Conservation (phyloP, 1,140 invertebrate genomes). For the Platorchestia sp. region DNA sequence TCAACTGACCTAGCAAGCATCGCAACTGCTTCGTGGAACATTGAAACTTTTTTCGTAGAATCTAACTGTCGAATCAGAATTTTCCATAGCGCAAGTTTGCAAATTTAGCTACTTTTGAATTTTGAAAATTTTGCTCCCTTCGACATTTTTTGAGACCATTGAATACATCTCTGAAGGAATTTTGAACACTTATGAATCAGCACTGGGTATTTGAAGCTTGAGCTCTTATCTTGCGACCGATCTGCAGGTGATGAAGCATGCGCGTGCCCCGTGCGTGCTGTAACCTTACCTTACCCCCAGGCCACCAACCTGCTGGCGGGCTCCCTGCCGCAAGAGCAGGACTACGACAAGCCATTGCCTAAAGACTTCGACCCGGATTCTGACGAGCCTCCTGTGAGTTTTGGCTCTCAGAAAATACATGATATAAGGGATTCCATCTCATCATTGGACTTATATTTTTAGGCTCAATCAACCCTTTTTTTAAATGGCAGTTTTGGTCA, state of each 20-base stretch:
- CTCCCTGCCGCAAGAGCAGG: slow-evolving; percentile 56
- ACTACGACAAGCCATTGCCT: slow-evolving; percentile 58
- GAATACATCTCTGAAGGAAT: background rate
- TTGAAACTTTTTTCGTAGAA: background rate
- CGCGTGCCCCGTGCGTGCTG: background rate
- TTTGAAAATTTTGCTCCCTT: background rate
- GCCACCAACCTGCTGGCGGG: slow-evolving; percentile 18
- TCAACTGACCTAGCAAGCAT: background rate
- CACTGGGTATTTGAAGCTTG: background rate
- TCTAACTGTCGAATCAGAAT: background rate
- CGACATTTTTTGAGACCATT: background rate
- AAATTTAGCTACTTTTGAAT: too few relatives aligned
- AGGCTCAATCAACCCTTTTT: too few relatives aligned
- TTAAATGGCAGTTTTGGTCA: too few relatives aligned
- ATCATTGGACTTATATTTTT: too few relatives aligned
- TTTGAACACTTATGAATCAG: background rate
- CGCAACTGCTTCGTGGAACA: background rate
- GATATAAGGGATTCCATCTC: too few relatives aligned
- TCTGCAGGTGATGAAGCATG: background rate
- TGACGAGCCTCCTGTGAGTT: slow-evolving; percentile 45
- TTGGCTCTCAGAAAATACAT: background rate
- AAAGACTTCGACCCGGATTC: slow-evolving; percentile 57
- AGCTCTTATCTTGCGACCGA: background rate
- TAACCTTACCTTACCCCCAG: background rate
- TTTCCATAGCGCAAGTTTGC: background rate